Percentiles rank a stretch among this genome's conserved stretches.
These are phyloP conservation scores for Lithobates sylvaticus DNA, from an alignment of 2,797 vertebrate genomes.

Conservation along the genomic window DNA sequence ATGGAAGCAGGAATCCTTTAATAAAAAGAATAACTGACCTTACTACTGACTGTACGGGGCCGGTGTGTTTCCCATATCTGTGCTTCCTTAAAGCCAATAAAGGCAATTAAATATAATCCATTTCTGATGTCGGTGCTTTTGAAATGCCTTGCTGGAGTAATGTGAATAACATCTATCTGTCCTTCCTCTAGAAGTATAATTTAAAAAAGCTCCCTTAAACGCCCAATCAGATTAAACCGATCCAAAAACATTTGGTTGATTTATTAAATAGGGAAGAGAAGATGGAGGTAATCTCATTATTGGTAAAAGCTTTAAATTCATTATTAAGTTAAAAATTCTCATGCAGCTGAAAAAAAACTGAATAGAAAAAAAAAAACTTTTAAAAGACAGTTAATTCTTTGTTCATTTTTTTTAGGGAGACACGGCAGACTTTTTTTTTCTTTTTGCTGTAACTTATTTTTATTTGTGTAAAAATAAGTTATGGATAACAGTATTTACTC, in stretches of 20 bases:
- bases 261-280: not conserved
- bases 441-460: no score
- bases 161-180: constrained; percentile 27
- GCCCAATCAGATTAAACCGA: constrained; percentile 25
- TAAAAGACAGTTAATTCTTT: no score
- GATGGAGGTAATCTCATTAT: constrained; percentile 7
- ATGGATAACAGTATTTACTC: no score
- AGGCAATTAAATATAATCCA: constrained; percentile 54
- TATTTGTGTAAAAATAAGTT: no score
- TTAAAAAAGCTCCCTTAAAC: constrained; percentile 19
- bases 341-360: not conserved
- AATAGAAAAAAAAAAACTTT: no score
- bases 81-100: constrained; percentile 51
- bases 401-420: no score
- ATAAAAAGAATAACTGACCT: constrained; percentile 11
- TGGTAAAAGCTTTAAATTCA: not conserved
- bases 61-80: constrained; percentile 35
- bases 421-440: no score
- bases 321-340: not conserved
- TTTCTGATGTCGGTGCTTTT: constrained; percentile 43
- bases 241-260: constrained; percentile 20
- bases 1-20: constrained; percentile 37
- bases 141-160: constrained; percentile 39
- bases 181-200: constrained; percentile 27
- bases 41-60: not conserved